Conservation (phyloP, 2,888 invertebrate genomes). For the Mystacides longicornis region DNA sequence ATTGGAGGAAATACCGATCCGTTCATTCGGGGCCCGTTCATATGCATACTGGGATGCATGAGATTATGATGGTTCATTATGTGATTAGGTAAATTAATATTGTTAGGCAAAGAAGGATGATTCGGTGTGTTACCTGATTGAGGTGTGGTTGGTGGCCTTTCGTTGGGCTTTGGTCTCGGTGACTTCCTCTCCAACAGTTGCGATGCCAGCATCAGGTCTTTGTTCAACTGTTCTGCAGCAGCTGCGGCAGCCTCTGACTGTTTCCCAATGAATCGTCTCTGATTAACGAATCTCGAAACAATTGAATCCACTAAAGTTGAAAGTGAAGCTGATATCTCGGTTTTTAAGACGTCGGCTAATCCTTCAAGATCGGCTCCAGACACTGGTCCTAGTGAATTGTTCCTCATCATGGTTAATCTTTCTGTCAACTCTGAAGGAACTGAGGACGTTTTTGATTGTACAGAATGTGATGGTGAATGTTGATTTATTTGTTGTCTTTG, state of each 20-base stretch:
- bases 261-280: constrained; percentile 66
- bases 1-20: constrained; percentile 49
- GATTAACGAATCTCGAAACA: constrained; percentile 76
- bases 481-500: constrained; percentile 34
- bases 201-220: constrained; percentile 74
- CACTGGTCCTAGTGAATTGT: constrained; percentile 57
- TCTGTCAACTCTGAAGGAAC: constrained; percentile 67
- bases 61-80: constrained; percentile 44
- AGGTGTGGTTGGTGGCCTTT: constrained; percentile 51
- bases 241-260: constrained; percentile 72
- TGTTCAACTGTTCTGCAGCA: constrained; percentile 78
- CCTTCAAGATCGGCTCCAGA: constrained; percentile 78
- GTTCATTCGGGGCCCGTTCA: constrained; percentile 55
- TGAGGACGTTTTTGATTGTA: constrained; percentile 35
- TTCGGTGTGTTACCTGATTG: constrained; percentile 52
- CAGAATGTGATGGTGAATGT: constrained; percentile 32
- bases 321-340: constrained; percentile 79
- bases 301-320: constrained; percentile 83
- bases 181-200: constrained; percentile 79
- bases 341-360: constrained; percentile 84
- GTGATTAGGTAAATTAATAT: constrained; percentile 40
- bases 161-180: constrained; percentile 68
- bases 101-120: constrained; percentile 34
- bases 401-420: constrained; percentile 68
- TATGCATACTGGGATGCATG: constrained; percentile 46